A percentile compares a stretch with the other conserved stretches of the same genome.
Conservation (phyloP, 2,888 invertebrate genomes). For the Pimpla rufipes region DNA sequence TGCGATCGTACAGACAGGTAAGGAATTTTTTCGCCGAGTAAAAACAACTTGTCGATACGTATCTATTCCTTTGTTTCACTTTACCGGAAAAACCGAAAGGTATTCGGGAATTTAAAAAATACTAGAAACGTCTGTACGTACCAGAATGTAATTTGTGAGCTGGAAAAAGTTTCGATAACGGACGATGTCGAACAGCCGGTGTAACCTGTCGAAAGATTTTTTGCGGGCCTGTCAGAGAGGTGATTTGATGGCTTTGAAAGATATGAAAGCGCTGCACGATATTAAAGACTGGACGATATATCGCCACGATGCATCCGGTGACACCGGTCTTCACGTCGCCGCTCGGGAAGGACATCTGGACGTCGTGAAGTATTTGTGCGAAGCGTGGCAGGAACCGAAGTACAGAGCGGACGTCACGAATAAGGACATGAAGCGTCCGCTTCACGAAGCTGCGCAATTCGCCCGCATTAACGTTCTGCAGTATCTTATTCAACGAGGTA, state of each 20-base stretch:
- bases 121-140: too few species aligned
- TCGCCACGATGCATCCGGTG: constrained; percentile 80
- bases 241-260: constrained; percentile 68
- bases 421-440: constrained; percentile 87
- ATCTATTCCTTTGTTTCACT: too few species aligned
- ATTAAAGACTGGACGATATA: constrained; percentile 77
- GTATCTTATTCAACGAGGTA: constrained; percentile 85
- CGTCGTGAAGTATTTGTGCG: constrained; percentile 83
- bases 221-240: constrained; percentile 77
- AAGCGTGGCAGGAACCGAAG: constrained; percentile 76
- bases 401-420: constrained; percentile 84
- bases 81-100: too few species aligned
- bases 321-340: constrained; percentile 87
- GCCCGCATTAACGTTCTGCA: constrained; percentile 84
- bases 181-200: constrained; percentile 25
- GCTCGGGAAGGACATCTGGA: constrained; percentile 86
- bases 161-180: too few species aligned
- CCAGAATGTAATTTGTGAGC: too few species aligned
- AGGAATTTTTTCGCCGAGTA: too few species aligned
- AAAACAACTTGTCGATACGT: too few species aligned
- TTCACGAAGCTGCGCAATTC: constrained; percentile 89
- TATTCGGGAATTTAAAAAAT: too few species aligned
- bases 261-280: constrained; percentile 63
- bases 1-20: too few species aligned
- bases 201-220: constrained; percentile 70